Evolutionary conservation across 1,140 invertebrate genomes (phyloP), one percentile per base, ranked within the genome.

Genomic region (Lasioglossum baleicum): DNA sequence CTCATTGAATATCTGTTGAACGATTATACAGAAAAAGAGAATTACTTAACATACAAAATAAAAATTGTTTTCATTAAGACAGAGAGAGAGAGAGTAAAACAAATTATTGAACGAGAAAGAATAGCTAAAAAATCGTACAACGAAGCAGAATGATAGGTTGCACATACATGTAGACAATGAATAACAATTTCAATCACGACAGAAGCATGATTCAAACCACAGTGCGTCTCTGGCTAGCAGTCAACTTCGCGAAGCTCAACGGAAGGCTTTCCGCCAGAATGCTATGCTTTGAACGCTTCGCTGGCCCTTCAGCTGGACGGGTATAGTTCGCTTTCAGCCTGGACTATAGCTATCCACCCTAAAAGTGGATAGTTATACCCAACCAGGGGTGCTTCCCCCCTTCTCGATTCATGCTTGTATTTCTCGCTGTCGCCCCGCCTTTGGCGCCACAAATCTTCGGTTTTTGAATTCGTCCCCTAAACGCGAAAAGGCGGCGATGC

Each of bases 361-460:
- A 40, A 68, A 67, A 20, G 22, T 8, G 7, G 7, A n/a, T 20
- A 5, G 35, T n/a, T 85, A 79, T 78, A 83, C 74, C 69, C 68
- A 61, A 35, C 5, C 35, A 5, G 35, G 35, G 35, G 35, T 35
- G 35, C 35, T 35, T 35, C 5, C 65, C 65, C 68, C 65, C 70
- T 60, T 65, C 74, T 83, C 81, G 76, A 86, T 65, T 75, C 64
- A 48, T 48, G 53, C 60, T 75, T 74, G 73, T 86, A 86, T 86
- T 83, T 86, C 85, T 76, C 67, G 74, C 22, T 58, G 64, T 85
- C 77, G 70, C 56, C 82, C 86, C 58, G 85, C 85, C 74, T 78
- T 81, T 81, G 85, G 85, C 84, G 82, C 84, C 82, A 48, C 68
- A 68, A 75, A 81, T 87, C 78, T 69, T 81, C 81, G 13, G 73